Evolutionary conservation across 2,113 vertebrate species (phyloP).

Genomic region (Tupaia chinensis): DNA sequence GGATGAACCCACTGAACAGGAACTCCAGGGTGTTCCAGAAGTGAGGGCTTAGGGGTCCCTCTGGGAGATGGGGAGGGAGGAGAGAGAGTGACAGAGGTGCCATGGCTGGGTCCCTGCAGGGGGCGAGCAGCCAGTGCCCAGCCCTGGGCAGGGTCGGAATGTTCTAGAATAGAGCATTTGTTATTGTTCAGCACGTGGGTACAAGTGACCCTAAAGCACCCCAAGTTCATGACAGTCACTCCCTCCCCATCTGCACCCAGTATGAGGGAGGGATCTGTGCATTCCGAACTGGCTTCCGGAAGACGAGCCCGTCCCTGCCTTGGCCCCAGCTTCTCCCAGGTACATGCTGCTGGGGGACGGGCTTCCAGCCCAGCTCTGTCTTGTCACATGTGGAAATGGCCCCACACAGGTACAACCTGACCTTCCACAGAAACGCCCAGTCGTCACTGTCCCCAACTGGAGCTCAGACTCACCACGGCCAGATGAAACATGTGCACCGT

Average conservation of each 20-base stretch:
- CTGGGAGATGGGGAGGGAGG: neutral
- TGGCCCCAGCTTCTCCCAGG: neutral
- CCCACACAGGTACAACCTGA: neutral
- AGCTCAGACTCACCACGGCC: neutral
- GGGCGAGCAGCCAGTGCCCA: neutral
- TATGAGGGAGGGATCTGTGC: neutral
- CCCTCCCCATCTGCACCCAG: neutral
- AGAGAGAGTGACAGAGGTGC: neutral
- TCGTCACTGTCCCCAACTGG: neutral
- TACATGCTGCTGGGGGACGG: fast-evolving
- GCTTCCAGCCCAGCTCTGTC: neutral
- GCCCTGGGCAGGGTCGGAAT: neutral
- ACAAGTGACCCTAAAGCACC: neutral
- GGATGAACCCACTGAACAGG: neutral
- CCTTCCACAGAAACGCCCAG: neutral
- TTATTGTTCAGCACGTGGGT: neutral
- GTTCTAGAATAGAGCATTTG: neutral
- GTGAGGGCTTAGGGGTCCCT: too few relatives aligned
- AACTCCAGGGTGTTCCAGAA: neutral
- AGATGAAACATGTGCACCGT: neutral
- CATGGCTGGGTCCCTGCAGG: neutral
- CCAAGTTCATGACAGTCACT: neutral
- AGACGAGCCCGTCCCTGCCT: neutral
- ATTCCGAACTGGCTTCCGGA: neutral
- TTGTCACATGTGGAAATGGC: too few relatives aligned